Base-by-base conservation (phyloP, 2,113 vertebrate genomes). In the Anseranas semipalmata region DNA sequence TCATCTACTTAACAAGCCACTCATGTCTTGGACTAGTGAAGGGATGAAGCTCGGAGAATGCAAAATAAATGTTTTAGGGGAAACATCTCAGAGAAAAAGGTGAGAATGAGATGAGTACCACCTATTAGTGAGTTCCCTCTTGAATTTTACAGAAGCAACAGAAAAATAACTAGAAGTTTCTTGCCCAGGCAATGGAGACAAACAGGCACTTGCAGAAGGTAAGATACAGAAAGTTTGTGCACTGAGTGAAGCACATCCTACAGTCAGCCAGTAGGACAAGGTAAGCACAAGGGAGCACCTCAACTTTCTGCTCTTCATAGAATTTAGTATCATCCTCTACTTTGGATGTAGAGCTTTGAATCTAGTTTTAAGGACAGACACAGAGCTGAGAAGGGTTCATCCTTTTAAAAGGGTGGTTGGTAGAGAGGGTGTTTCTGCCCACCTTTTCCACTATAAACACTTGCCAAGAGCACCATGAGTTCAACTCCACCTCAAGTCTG, bases 1-100 rank as follows among this genome's bases (percentile, higher is more conserved):
- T 89, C 52, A 89, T 75, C 71, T 75, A 48, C 48, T 95, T 84
- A 93, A 89, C 60, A 87, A 94, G 46, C 37, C 55, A 33, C 63
- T 89, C 52, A 4, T 91, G 60, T 87, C 86, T 86, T 93, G 56
- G 60, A 39, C 35, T 19, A 82, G 59, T 13, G 33, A 89, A 56
- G 63, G 68, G 70, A 93, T 92, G 53, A 78, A 92, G 53, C 33
- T 88, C 84, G 53, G 37, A 79, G 72, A 90, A 93, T 2, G 1
- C 30, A 92, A 84, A 94, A 90, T 33, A 87, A 92, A 78, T 16
- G 58, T 68, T 75, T 91, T 43, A 55, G 27, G n/a, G 21, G 45
- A 92, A 66, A 60, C 9, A 35, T 56, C 45, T 86, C 39, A 56
- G 30, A 71, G 68, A 39, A 73, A 62, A 14, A 10, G 28, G 6